phyloP scores from a whole-genome alignment of 2,888 invertebrate genomes.

The Eremobia ochroleuca region DNA sequence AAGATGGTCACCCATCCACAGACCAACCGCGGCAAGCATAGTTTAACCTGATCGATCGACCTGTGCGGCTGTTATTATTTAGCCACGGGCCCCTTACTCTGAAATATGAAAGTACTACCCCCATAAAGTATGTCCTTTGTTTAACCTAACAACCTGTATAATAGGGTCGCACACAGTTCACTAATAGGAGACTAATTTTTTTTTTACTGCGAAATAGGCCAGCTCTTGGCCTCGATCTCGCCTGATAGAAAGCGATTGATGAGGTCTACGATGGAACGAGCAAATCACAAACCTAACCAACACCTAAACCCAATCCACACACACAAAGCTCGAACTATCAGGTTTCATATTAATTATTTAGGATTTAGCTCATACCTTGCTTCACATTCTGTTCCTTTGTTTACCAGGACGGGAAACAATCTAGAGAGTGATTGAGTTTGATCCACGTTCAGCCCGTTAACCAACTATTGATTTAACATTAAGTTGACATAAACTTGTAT shows the following conservation, averaged over 20 bases:
- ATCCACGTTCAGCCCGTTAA: slow-evolving; percentile 32
- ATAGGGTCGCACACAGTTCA: not conserved
- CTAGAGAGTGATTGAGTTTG: slow-evolving; percentile 62
- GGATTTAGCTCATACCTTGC: slow-evolving; percentile 31
- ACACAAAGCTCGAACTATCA: slow-evolving; percentile 1
- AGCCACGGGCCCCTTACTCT: too few relatives aligned
- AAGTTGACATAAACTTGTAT: slow-evolving; percentile 6
- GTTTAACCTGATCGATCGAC: too few relatives aligned
- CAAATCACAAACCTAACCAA: not conserved
- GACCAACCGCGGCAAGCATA: too few relatives aligned
- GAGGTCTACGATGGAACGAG: not conserved
- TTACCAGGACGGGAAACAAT: slow-evolving; percentile 56
- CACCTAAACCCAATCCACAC: not conserved
- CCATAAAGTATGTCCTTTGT: not conserved
- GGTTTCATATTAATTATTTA: slow-evolving; percentile 46
- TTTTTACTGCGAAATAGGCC: not conserved
- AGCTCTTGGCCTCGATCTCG: not conserved
- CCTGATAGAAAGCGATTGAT: not conserved
- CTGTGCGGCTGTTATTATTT: too few relatives aligned
- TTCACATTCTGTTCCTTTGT: slow-evolving; percentile 30
- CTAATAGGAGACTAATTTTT: not conserved
- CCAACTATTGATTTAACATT: slow-evolving; percentile 9
- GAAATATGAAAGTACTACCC: not conserved
- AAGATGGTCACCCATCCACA: too few relatives aligned
- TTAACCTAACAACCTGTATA: not conserved